Evolutionary conservation across 1,140 invertebrate species (phyloP).

Genomic region (Megalopta genalis): DNA sequence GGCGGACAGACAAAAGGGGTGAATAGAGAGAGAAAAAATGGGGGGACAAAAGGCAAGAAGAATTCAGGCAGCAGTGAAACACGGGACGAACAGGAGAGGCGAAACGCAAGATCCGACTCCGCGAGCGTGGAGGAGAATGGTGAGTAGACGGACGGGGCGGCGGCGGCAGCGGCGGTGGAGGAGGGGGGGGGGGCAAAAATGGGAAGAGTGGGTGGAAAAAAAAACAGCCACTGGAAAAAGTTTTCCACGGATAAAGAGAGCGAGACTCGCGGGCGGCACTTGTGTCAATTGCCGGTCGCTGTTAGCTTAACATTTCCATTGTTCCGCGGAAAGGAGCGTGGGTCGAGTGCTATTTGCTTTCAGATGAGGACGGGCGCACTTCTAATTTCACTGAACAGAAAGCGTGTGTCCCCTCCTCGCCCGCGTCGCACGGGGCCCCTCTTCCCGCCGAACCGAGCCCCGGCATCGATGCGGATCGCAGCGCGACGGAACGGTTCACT

Average conservation of each 20-base stretch:
- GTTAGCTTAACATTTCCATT: conserved; percentile 68
- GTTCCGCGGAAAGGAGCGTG: conserved; percentile 65
- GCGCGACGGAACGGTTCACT: not conserved
- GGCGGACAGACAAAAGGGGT: not conserved
- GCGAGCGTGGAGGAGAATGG: not conserved
- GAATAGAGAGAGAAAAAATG: not conserved
- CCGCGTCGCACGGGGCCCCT: not conserved
- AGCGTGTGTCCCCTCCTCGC: conserved; percentile 20
- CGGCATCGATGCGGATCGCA: not conserved
- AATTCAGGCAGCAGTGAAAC: conserved; percentile 5
- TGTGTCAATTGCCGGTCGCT: conserved; percentile 67
- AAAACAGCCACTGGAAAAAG: conserved; percentile 58
- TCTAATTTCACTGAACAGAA: conserved; percentile 63
- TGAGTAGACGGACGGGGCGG: not conserved
- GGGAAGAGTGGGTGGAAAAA: conserved; percentile 16
- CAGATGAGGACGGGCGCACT: conserved; percentile 62
- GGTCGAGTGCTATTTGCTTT: conserved; percentile 68
- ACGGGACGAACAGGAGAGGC: conserved; percentile 4
- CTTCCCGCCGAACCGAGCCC: not conserved
- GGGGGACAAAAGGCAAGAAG: conserved; percentile 1
- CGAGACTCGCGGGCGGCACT: conserved; percentile 65
- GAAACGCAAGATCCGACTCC: conserved; percentile 3
- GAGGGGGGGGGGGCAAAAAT: not conserved
- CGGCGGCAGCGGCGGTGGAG: not conserved
- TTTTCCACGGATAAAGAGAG: conserved; percentile 65